phyloP scores from a whole-genome alignment of 2,888 invertebrate species.

The Thera obeliscata region DNA sequence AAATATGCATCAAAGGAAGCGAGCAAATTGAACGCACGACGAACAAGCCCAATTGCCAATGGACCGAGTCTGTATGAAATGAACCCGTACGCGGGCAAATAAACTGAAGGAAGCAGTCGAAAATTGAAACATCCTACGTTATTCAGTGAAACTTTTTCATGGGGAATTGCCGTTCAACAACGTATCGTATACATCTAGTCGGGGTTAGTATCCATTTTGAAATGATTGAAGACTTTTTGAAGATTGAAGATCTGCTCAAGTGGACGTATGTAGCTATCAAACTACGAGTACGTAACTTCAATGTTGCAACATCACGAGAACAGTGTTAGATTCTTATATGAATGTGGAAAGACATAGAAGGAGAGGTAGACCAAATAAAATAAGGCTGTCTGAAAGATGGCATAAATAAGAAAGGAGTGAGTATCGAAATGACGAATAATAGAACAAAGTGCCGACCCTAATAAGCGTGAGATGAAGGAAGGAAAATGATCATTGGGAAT shows the following conservation, averaged over 20 bases:
- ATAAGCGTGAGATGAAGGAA: too few species aligned
- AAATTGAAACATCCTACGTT: conserved; percentile 28
- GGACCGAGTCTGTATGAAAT: conserved; percentile 39
- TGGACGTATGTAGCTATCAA: neutral
- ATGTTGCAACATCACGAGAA: too few species aligned
- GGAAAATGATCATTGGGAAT: too few species aligned
- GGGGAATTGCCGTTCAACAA: conserved; percentile 14
- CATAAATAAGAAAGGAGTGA: too few species aligned
- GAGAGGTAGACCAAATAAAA: too few species aligned
- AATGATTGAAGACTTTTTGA: conserved; percentile 23
- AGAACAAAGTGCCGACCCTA: too few species aligned
- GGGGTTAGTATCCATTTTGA: conserved; percentile 21
- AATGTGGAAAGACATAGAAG: too few species aligned
- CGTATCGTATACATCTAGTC: conserved; percentile 3
- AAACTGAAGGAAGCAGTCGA: conserved; percentile 39
- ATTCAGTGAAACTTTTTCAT: conserved; percentile 28
- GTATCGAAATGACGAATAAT: too few species aligned
- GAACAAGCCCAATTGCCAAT: conserved; percentile 51
- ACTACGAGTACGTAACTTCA: too few species aligned
- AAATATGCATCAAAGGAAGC: conserved; percentile 68
- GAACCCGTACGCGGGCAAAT: conserved; percentile 34
- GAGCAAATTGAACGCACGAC: conserved; percentile 60
- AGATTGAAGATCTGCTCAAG: conserved; percentile 4
- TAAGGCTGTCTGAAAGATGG: too few species aligned
- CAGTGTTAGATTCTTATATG: too few species aligned